A percentile compares a stretch with the other conserved stretches of the same genome.
These are phyloP conservation scores for Buteo buteo DNA, from an alignment of 2,113 vertebrate genomes.

Conservation along the genomic window DNA sequence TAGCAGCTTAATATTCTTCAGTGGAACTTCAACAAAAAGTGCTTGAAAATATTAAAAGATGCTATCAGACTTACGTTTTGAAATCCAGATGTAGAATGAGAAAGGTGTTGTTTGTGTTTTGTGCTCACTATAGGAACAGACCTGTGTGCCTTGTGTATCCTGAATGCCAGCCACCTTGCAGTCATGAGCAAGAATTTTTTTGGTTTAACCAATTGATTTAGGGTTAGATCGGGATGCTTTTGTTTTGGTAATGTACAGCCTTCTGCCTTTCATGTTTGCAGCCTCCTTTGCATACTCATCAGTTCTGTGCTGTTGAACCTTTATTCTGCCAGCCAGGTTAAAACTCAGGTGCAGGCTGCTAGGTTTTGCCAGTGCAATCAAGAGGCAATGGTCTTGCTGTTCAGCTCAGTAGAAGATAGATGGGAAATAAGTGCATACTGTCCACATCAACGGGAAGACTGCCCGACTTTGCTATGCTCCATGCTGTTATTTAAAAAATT, in stretches of 20 bases:
- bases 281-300: rapidly evolving
- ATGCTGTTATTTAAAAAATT: not conserved
- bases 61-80: not conserved
- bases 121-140: not conserved
- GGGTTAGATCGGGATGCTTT: not conserved
- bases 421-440: not conserved
- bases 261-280: not conserved
- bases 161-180: not conserved
- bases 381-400: not conserved
- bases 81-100: not conserved
- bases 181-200: rapidly evolving
- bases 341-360: not conserved
- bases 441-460: not conserved
- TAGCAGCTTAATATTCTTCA: not conserved
- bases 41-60: not conserved
- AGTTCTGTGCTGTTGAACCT: not conserved
- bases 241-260: not conserved
- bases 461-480: not conserved
- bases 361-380: not conserved
- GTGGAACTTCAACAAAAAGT: not conserved
- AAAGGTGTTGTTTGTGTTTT: not conserved
- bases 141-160: not conserved
- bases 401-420: not conserved
- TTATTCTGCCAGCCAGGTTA: not conserved
- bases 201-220: not conserved